Base-by-base conservation (phyloP, 92 coral and sea anemone genomes). In the Metridium senile region DNA sequence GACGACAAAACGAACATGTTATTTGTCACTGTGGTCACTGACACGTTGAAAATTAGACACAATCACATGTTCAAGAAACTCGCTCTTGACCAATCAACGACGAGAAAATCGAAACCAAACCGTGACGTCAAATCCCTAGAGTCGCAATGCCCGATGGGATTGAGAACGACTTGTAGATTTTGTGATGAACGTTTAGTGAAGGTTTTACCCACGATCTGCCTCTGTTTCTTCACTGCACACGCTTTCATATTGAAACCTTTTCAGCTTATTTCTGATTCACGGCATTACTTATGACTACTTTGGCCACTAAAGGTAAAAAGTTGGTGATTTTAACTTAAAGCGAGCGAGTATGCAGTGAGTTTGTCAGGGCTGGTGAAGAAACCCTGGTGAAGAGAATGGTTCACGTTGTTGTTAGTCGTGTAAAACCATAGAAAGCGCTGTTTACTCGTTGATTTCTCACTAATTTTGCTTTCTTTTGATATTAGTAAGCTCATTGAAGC, bases 261-360 rank as follows among this genome's bases (percentile, higher is more conserved):
- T 64, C 30, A 31, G 1, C 22, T 69, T 33, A 71, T 85, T 80
- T 61, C 51, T 58, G 67, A 84, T 77, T 84, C 27, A 74, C 74
- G 78, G 72, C 77, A 75, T 81, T 74, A 75, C 69, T 69, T 76
- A 92, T 92, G 97, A 87, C 97, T 76, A 75, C 93, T 76, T 86
- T 88, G 84, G 88, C 86, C 59, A 62, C 89, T 51, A 92, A 92
- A 83, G 97, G 97, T 92, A 92, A 89, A 75, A 75, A 76, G 9
- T 28, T 76, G 46, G 33, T n/a, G 52, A 57, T 66, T 71, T 53
- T 58, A 27, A 31, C 0, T 23, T 70, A 58, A 65, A 81, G 84
- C 86, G 58, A 81, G 62, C 26, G 82, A 64, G 93, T 93, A 76
- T 92, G 97, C 97, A 92, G 93, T 85, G 85, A n/a, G 65, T 82